phyloP scores from a whole-genome alignment of 2,797 vertebrate genomes.

The Phalloptychus januarius region DNA sequence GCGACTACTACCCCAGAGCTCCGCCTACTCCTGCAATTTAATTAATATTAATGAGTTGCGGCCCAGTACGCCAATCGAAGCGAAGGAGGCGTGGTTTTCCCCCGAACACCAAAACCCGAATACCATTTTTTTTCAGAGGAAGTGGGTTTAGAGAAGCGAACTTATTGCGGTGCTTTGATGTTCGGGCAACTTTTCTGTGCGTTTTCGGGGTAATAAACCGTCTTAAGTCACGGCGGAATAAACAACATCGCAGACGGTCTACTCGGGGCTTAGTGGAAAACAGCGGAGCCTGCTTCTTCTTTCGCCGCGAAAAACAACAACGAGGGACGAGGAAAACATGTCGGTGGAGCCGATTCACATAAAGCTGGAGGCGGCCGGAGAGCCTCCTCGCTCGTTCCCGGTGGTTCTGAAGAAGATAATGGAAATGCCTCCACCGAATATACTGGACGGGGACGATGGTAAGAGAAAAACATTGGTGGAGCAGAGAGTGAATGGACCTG shows the following conservation, averaged over 20 bases:
- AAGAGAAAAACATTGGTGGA: constrained; percentile 46
- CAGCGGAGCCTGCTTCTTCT: neutral
- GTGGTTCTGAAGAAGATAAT: constrained; percentile 91
- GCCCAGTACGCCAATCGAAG: constrained; percentile 39
- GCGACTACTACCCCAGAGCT: accelerated
- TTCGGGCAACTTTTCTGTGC: accelerated
- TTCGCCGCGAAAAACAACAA: constrained; percentile 8
- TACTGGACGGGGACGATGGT: constrained; percentile 86
- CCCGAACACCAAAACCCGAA: neutral
- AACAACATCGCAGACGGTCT: neutral
- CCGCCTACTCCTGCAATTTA: neutral
- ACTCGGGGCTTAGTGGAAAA: neutral
- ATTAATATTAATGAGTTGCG: constrained; percentile 42
- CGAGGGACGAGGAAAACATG: constrained; percentile 53
- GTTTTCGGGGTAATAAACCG: neutral
- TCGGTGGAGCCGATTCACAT: constrained; percentile 57
- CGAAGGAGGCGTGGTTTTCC: constrained; percentile 4
- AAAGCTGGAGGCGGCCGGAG: constrained; percentile 42
- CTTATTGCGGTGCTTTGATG: accelerated
- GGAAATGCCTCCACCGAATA: constrained; percentile 88
- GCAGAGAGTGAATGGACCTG: neutral
- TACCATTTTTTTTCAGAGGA: neutral
- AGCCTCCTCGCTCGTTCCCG: constrained; percentile 78
- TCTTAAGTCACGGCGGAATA: neutral
- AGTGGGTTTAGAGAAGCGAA: neutral